Evolutionary conservation across 2,888 invertebrate genomes (phyloP), one percentile per base, ranked within the genome.

Genomic region (Oxyteleia sp.): DNA sequence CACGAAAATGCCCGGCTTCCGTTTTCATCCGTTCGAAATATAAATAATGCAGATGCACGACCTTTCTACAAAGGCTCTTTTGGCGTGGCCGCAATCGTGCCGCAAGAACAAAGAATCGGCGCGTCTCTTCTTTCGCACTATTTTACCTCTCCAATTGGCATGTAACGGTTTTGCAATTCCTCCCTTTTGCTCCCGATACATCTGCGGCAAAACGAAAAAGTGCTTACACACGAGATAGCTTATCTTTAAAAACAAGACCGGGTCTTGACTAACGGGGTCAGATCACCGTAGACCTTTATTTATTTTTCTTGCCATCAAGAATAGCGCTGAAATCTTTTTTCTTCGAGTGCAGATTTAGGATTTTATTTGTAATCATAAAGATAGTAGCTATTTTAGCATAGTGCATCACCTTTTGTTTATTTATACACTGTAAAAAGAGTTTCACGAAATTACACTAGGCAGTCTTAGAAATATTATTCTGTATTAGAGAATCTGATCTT

Each of bases 131-230:
- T 51, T 72, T 80, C 71, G 80, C 80, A 68, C 76, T 66, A 68
- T 63, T 71, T 80, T 68, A 45, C 68, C 18, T 74, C 76, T 80
- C 15, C 84, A 68, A 84, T 75, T 84, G 84, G 72, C 76, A 76
- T 80, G 80, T 85, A 87, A 86, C 84, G 86, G 86, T 85, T 69
- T 55, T 81, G 51, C 78, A 68, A 68, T 84, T 68, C 75, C 63
- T 72, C 72, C 79, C 80, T 78, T 72, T 83, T 76, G 69, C 74
- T 74, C 74, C 68, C 79, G 51, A 72, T 74, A 51, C 79, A 79
- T 76, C 55, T 66, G 38, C 43, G 23, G 29, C 38, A 38, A 64
- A 79, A 79, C 69, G 79, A 79, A 75, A 74, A 79, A 83, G 57
- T 68, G 61, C 47, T 45, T 59, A 23, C 57, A 47, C 20, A 41